Evolutionary conservation across 2,797 vertebrate genomes (phyloP), one percentile per base, ranked within the genome.

Genomic region (Liasis olivaceus): DNA sequence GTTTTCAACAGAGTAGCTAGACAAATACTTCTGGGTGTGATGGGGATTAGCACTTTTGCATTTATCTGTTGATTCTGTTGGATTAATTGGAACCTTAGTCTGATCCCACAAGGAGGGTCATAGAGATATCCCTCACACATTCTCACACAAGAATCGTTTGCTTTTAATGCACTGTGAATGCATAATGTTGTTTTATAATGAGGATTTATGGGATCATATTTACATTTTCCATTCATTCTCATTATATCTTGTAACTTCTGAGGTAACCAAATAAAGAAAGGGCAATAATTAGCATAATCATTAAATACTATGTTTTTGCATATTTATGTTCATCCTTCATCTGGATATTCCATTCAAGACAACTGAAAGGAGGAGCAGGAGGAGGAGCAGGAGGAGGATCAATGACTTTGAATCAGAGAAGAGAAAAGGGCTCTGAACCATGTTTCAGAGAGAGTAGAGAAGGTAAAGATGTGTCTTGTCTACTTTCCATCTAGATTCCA

Each of bases 241-340:
- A 28, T 89, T 54, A 88, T 20, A 51, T 64, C 62, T 89, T 64
- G 63, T 47, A 14, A 3, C 42, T 92, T 47, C 59, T 91, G 85
- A 94, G 86, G 91, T 90, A 28, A 92, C 69, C 72, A 93, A 94
- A 64, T 58, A 92, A 93, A 8, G 72, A 36, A 91, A 90, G 63
- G 0, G 9, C 59, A 59, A 3, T 17, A 92, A 91, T 42, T 12
- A 86, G 8, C 47, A 90, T 91, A 90, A 17, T 36, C 59, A 77
- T 89, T 94, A 59, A 17, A 85, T 28, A 84, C 5, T 31, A 31
- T 26, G 1, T 85, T 96, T 94, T 92, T 91, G 7, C 72, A 93
- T 86, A 51, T 64, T 17, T 0, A 85, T 87, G 31, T 85, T 93
- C 92, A 81, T 85, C 93, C 42, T 90, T 91, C 28, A 47, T 90